Percentiles rank a stretch among this genome's conserved stretches.
Conservation (phyloP, 2,888 invertebrate genomes). For the Anoncus sp. region DNA sequence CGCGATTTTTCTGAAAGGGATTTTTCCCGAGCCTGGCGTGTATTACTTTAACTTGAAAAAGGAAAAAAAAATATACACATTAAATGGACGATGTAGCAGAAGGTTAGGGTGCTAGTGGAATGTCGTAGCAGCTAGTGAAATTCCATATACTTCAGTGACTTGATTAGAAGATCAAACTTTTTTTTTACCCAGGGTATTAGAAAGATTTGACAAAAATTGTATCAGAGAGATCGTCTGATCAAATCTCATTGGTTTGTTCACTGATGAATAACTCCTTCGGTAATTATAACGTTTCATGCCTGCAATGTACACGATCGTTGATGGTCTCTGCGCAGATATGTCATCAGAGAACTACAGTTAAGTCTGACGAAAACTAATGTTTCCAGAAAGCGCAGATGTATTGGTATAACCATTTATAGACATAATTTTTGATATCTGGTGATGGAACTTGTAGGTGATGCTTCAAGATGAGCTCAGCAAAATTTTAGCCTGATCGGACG, state of each 20-base stretch:
- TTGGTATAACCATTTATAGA: no score
- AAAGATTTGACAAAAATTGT: no score
- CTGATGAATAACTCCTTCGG: background rate
- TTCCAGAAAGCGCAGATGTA: no score
- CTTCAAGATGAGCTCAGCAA: no score
- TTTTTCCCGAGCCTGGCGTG: slow-evolving; percentile 53
- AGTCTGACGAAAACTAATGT: background rate
- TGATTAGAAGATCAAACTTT: background rate
- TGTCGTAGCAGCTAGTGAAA: background rate
- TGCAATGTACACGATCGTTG: background rate
- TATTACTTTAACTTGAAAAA: slow-evolving; percentile 41
- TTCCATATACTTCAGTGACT: background rate
- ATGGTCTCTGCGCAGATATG: background rate
- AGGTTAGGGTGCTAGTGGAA: background rate
- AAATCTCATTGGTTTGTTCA: background rate
- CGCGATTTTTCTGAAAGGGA: slow-evolving; percentile 77
- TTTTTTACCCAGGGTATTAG: background rate
- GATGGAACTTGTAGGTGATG: no score
- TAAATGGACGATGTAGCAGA: background rate
- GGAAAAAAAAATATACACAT: background rate
- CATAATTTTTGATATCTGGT: no score
- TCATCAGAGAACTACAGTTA: background rate
- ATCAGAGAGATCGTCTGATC: no score
- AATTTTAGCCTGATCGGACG: no score
- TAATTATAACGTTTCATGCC: background rate